These are phyloP conservation scores for Sinocyclocheilus anophthalmus DNA, from an alignment of 2,113 vertebrate genomes.

Conservation along the genomic window DNA sequence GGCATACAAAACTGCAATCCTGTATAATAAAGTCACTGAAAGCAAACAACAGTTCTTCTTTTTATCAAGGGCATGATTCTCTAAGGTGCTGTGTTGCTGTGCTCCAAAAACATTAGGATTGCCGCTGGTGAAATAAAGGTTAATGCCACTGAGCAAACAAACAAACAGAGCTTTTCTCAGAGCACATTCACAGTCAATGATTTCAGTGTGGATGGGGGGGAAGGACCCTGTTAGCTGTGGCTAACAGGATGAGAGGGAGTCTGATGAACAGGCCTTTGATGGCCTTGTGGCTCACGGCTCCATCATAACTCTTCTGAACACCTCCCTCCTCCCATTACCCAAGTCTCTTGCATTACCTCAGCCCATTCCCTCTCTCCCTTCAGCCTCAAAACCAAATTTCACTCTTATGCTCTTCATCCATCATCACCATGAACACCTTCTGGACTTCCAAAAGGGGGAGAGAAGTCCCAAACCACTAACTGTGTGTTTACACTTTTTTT, in stretches of 20 bases:
- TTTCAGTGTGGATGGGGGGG: conserved; percentile 15
- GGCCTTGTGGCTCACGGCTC: conserved; percentile 20
- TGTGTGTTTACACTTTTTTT: conserved; percentile 63
- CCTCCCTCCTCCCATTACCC: neutral
- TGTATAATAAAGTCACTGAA: conserved; percentile 3
- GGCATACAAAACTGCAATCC: neutral
- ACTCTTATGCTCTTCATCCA: conserved; percentile 60
- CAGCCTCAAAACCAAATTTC: conserved; percentile 52
- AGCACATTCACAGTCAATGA: neutral
- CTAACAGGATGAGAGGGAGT: conserved; percentile 7
- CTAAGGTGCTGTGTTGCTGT: neutral
- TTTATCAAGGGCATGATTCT: conserved; percentile 2
- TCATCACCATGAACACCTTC: conserved; percentile 66
- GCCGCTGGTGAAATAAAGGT: conserved; percentile 22
- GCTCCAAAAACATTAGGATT: conserved; percentile 24
- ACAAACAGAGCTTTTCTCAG: conserved; percentile 47
- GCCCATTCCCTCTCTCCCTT: conserved; percentile 52
- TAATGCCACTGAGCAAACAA: conserved; percentile 45
- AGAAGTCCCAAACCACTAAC: conserved; percentile 53
- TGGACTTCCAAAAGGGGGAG: conserved; percentile 32
- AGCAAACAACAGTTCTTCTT: conserved; percentile 11
- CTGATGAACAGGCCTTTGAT: conserved; percentile 51
- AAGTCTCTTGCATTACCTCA: conserved; percentile 39
- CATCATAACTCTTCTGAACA: conserved; percentile 51
- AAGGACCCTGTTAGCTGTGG: conserved; percentile 1